Evolutionary conservation across 2,888 invertebrate species (phyloP).

Genomic region (Stenichneumon culpator): DNA sequence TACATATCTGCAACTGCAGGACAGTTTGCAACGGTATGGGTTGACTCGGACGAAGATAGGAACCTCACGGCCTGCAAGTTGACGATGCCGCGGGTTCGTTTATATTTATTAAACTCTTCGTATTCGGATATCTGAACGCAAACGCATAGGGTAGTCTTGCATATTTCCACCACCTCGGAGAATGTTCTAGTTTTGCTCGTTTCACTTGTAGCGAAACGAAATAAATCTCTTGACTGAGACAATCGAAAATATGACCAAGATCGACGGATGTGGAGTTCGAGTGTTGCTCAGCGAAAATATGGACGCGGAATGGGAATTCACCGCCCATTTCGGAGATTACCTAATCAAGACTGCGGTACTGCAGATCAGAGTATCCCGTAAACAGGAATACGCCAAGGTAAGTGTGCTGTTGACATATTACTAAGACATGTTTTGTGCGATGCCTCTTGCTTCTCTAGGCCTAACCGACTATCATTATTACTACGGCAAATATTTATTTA

Average conservation of each 20-base stretch:
- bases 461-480: too few relatives aligned
- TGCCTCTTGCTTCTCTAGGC: too few relatives aligned
- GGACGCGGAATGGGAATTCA: conserved; percentile 64
- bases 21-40: conserved; percentile 5
- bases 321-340: conserved; percentile 36
- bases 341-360: conserved; percentile 11
- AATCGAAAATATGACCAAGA: conserved; percentile 48
- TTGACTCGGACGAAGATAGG: not conserved
- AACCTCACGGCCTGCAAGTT: not conserved
- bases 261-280: conserved; percentile 71
- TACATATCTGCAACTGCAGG: not conserved
- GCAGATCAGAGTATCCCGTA: not conserved
- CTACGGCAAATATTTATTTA: too few relatives aligned
- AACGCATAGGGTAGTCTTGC: not conserved
- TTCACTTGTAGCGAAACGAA: not conserved
- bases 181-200: not conserved
- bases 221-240: conserved; percentile 30
- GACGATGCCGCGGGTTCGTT: not conserved
- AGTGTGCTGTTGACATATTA: not conserved
- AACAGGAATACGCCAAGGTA: conserved; percentile 2
- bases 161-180: not conserved
- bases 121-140: not conserved
- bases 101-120: not conserved
- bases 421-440: too few relatives aligned
- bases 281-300: conserved; percentile 56